Base-by-base conservation (phyloP, 23 tunicate genomes). In the Phallusia fumigata region DNA sequence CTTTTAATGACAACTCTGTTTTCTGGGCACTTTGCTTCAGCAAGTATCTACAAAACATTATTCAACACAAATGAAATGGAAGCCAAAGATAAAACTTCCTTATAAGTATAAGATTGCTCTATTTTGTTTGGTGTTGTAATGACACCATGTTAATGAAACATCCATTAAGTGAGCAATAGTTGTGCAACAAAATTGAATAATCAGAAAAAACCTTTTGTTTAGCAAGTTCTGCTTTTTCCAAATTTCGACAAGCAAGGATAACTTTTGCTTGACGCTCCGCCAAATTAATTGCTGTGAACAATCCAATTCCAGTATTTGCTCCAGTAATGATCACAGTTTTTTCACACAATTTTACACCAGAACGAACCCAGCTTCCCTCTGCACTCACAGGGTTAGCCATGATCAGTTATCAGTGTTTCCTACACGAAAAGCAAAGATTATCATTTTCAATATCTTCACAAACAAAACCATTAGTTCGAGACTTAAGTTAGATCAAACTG, bases 231-330 rank as follows among this genome's bases (percentile, higher is more conserved):
- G 85, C 85, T 32, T 72, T 82, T 72, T 65, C 78, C 15, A 8
- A 33, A 65, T 82, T 82, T 72, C 85, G 28, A 44, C 85, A 82
- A 82, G 85, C 85, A 22, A 82, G 18, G 30, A 82, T 82, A 33
- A 82, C 58, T 40, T 35, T 82, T 5, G 79, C 85, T 40, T 44
- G 30, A 3, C 85, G 78, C 11, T 65, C 32, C 3, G 85, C 85
- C 32, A 82, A 35, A 73, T 82, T 80, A 32, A 72, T 18, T 0
- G 85, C 85, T 26, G 78, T 82, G 5, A 31, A 76, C 19, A 69
- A 72, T 8, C 85, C 85, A 22, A 82, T 82, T 65, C 85, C 85
- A 26, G 85, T 69, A 75, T 82, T 82, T 69, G 78, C 78, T 35
- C 85, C 85, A 31, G 85, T 82, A 1, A 82, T 82, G 19, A 82